A percentile compares a stretch with the other conserved stretches of the same genome.
These are phyloP conservation scores for Ylistrum balloti DNA, from an alignment of 1,140 invertebrate species.

Conservation along the genomic window DNA sequence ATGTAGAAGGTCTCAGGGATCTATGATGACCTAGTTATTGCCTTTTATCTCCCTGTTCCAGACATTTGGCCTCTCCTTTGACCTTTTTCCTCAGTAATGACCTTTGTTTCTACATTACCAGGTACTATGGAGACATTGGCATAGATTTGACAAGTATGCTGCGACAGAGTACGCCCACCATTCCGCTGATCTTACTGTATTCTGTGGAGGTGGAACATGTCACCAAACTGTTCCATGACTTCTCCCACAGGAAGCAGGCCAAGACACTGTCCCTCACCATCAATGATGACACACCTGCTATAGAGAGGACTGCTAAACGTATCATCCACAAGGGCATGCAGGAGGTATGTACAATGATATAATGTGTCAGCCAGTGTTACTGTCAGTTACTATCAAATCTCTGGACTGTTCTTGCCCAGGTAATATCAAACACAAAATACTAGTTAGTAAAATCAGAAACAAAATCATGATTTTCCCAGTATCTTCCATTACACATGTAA, in stretches of 20 bases:
- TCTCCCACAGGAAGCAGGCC: constrained; percentile 76
- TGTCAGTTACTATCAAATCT: too few species aligned
- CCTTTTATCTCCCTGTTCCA: background rate
- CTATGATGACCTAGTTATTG: background rate
- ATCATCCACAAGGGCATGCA: constrained; percentile 77
- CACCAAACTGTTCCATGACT: constrained; percentile 77
- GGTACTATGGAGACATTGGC: constrained; percentile 74
- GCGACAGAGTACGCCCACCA: constrained; percentile 74
- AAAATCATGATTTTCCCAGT: too few species aligned
- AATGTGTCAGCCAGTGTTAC: background rate
- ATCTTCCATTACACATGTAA: too few species aligned
- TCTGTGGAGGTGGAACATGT: constrained; percentile 74
- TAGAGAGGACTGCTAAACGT: constrained; percentile 76
- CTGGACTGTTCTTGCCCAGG: too few species aligned
- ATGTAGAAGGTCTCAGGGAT: too few species aligned
- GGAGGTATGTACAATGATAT: constrained; percentile 74
- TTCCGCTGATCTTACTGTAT: constrained; percentile 79
- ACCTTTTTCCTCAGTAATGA: background rate
- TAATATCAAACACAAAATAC: too few species aligned
- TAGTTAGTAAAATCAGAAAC: too few species aligned
- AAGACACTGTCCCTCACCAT: constrained; percentile 72
- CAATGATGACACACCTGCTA: constrained; percentile 71
- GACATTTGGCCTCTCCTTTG: too few species aligned
- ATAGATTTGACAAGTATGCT: constrained; percentile 75
- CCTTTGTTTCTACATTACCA: constrained; percentile 53